Conservation (phyloP, 2,113 vertebrate genomes). For the Coturnix japonica region DNA sequence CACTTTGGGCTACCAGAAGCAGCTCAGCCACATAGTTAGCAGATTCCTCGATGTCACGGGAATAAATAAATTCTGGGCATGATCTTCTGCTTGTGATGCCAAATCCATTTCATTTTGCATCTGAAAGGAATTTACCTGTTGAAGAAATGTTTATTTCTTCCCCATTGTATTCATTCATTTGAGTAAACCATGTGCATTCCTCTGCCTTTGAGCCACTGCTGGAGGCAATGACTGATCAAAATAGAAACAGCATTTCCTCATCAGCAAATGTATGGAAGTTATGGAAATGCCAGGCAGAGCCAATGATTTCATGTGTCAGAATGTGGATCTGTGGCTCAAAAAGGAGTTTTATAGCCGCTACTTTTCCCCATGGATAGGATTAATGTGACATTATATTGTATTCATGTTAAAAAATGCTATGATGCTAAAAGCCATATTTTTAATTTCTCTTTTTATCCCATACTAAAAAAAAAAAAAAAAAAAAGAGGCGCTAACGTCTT, state of each 20-base stretch:
- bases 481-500: background rate
- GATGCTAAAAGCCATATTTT: background rate
- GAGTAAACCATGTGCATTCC: background rate
- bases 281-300: background rate
- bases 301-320: conserved; percentile 7
- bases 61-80: background rate
- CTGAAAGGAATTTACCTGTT: background rate
- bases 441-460: background rate
- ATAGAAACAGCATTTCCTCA: background rate
- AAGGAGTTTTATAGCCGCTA: background rate
- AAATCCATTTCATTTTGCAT: background rate
- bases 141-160: conserved; percentile 1
- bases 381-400: background rate
- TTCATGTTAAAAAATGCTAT: background rate
- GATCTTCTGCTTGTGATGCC: background rate
- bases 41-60: background rate
- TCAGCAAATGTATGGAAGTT: conserved; percentile 8
- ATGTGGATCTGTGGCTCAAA: background rate
- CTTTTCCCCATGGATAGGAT: background rate
- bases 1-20: background rate
- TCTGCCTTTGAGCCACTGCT: background rate
- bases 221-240: background rate
- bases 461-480: conserved; percentile 49
- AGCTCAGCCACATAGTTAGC: background rate
- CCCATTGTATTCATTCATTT: background rate